These are phyloP conservation scores for Hydra vulgaris DNA, from an alignment of 30 jellyfish, hydroid and myxozoan genomes.

Conservation along the genomic window DNA sequence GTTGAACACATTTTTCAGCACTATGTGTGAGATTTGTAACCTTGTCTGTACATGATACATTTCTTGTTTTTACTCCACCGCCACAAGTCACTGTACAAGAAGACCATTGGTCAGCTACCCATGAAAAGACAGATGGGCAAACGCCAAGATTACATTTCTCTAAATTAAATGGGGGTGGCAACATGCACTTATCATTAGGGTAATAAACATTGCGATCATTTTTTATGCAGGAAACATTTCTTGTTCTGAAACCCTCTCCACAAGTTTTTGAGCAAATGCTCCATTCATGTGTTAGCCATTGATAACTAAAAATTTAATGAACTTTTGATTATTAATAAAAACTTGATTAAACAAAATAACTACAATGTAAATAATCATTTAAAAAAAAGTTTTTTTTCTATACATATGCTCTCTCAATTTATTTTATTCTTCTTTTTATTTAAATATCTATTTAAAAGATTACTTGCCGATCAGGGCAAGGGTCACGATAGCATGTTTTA, in stretches of 20 bases:
- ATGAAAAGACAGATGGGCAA: constrained; percentile 53
- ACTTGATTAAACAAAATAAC: too few relatives aligned
- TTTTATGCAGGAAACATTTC: constrained; percentile 54
- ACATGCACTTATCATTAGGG: constrained; percentile 32
- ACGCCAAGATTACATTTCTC: constrained; percentile 29
- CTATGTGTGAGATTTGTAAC: constrained; percentile 15
- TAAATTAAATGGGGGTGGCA: constrained; percentile 37
- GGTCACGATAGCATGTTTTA: constrained; percentile 8
- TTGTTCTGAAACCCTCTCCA: constrained; percentile 50
- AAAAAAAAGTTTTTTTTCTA: too few relatives aligned
- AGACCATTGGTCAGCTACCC: constrained; percentile 62
- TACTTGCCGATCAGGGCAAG: not conserved
- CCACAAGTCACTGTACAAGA: constrained; percentile 70
- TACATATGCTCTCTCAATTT: too few relatives aligned
- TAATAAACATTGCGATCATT: constrained; percentile 16
- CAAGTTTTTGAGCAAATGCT: constrained; percentile 67
- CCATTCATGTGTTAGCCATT: constrained; percentile 65
- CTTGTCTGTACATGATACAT: constrained; percentile 29
- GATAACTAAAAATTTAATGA: constrained; percentile 28
- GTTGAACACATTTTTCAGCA: constrained; percentile 27
- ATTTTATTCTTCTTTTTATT: too few relatives aligned
- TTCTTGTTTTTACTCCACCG: constrained; percentile 54
- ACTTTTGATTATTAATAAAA: not conserved
- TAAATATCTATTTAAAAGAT: not conserved
- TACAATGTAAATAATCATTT: too few relatives aligned